Percentiles rank a stretch among this genome's conserved stretches.
These are phyloP conservation scores for Dicyrtomina minuta DNA, from an alignment of 2,888 invertebrate species.

Conservation along the genomic window DNA sequence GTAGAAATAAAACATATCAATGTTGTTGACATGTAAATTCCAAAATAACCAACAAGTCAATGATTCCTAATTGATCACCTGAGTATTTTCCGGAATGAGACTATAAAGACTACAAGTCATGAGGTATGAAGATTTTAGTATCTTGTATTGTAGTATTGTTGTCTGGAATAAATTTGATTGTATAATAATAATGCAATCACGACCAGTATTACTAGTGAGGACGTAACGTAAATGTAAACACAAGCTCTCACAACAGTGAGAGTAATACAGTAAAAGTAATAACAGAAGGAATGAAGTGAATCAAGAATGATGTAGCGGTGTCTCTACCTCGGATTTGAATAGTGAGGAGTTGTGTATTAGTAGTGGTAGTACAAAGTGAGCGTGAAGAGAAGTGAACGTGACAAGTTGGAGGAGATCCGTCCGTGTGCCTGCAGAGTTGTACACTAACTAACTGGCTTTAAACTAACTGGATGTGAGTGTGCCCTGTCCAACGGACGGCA, in stretches of 20 bases:
- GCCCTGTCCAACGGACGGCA: slow-evolving; percentile 25
- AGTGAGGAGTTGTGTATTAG: background rate
- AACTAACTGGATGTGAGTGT: slow-evolving; percentile 9
- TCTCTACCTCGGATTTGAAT: too few species aligned
- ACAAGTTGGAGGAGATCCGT: slow-evolving; percentile 13
- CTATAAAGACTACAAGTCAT: background rate
- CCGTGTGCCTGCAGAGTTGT: slow-evolving; percentile 20
- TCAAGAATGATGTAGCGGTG: too few species aligned
- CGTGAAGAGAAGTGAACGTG: background rate
- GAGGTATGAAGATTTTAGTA: background rate
- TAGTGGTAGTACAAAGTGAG: background rate
- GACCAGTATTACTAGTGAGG: background rate
- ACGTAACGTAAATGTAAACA: background rate
- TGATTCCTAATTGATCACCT: background rate
- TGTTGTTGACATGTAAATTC: background rate
- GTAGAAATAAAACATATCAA: background rate
- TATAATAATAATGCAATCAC: background rate
- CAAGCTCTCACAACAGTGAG: too few species aligned
- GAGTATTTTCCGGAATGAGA: background rate
- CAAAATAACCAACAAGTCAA: too few species aligned
- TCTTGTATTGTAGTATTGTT: background rate
- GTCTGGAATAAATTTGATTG: background rate
- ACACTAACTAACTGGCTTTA: slow-evolving; percentile 25
- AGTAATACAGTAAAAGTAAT: too few species aligned
- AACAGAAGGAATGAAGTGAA: too few species aligned